Percentiles rank a stretch among this genome's conserved stretches.
Conservation (phyloP, 2,113 vertebrate genomes). For the Potamarius usumacintae region DNA sequence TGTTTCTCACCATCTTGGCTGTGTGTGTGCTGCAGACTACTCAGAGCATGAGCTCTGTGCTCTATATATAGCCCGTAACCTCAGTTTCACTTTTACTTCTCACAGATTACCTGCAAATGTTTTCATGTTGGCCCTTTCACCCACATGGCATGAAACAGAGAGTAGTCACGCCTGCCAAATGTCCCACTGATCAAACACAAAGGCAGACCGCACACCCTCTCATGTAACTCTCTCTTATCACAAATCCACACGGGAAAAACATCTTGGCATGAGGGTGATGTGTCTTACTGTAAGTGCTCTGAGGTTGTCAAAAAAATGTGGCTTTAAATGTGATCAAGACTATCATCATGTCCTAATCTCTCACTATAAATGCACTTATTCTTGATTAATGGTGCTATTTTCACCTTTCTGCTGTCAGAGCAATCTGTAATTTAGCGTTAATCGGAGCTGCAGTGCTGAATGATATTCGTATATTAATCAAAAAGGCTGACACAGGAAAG, state of each 20-base stretch:
- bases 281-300: conserved; percentile 17
- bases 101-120: conserved; percentile 37
- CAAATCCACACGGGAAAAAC: conserved; percentile 22
- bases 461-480: no score
- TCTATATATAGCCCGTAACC: conserved; percentile 26
- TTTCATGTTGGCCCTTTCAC: conserved; percentile 10
- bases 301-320: background rate
- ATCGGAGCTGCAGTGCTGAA: no score
- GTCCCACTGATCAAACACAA: conserved; percentile 4
- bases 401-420: no score
- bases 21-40: conserved; percentile 6
- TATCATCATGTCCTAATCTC: background rate
- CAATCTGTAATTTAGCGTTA: no score
- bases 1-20: conserved; percentile 32
- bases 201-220: conserved; percentile 25
- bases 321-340: background rate
- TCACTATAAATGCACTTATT: background rate
- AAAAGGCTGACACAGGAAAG: no score
- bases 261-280: background rate
- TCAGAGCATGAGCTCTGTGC: background rate
- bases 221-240: conserved; percentile 28
- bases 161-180: background rate
- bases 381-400: background rate
- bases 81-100: conserved; percentile 52
- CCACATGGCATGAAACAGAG: background rate